phyloP scores from a whole-genome alignment of 2,113 vertebrate species.

The Cyrtonyx montezumae region DNA sequence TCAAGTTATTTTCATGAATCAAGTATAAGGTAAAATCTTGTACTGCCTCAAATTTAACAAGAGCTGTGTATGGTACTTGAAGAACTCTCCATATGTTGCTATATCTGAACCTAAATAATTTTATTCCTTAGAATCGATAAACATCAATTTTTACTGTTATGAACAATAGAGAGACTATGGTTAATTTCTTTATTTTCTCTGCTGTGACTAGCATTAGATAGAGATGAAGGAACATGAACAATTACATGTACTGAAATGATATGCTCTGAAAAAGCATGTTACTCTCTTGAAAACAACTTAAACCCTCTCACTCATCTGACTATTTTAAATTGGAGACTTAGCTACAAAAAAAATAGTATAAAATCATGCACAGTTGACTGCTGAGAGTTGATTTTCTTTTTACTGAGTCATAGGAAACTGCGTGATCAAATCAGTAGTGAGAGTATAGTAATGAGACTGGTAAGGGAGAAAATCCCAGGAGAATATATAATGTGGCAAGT shows the following conservation, averaged over 20 bases:
- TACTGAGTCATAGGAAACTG: not conserved
- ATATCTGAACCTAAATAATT: not conserved
- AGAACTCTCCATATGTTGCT: not conserved
- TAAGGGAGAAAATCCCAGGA: slow-evolving; percentile 31
- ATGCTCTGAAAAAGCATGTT: not conserved
- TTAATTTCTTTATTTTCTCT: not conserved
- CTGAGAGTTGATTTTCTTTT: not conserved
- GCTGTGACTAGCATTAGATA: not conserved
- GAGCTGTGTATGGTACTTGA: not conserved
- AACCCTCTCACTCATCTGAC: not conserved
- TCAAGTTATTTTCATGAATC: slow-evolving; percentile 52
- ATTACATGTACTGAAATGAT: not conserved
- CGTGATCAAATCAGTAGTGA: not conserved
- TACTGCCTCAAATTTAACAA: not conserved
- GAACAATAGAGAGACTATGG: not conserved
- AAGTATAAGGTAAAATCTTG: slow-evolving; percentile 47
- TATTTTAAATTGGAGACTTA: not conserved
- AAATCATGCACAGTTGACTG: not conserved
- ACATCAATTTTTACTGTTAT: not conserved
- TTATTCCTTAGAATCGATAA: not conserved
- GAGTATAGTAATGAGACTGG: not conserved
- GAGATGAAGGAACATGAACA: not conserved
- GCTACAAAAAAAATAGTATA: not conserved
- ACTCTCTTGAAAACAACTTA: not conserved
- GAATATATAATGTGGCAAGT: not conserved